phyloP scores from a whole-genome alignment of 2,888 invertebrate genomes.

The Microchrysa polita region DNA sequence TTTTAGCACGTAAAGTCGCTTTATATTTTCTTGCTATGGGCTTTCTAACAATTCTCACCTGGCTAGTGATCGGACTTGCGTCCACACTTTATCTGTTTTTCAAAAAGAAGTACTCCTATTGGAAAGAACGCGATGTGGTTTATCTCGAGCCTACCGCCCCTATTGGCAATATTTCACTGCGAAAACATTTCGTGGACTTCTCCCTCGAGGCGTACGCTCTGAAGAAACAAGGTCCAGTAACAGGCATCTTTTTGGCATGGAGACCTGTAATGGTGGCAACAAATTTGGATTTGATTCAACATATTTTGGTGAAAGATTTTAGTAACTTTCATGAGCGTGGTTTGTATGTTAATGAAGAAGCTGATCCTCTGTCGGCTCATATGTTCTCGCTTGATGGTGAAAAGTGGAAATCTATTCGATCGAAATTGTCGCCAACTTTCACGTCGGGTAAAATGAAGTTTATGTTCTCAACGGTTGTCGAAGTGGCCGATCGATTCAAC shows the following conservation, averaged over 20 bases:
- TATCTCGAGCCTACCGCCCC: constrained; percentile 52
- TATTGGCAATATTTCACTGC: constrained; percentile 53
- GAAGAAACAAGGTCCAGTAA: constrained; percentile 45
- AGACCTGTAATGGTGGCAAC: constrained; percentile 43
- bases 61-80: not conserved
- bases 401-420: constrained; percentile 62
- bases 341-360: constrained; percentile 53
- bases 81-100: not conserved
- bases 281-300: constrained; percentile 55
- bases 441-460: constrained; percentile 63
- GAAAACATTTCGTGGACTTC: constrained; percentile 43
- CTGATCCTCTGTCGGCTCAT: constrained; percentile 56
- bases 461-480: constrained; percentile 57
- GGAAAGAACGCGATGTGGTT: constrained; percentile 51
- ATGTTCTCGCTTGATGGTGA: constrained; percentile 56
- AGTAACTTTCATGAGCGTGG: constrained; percentile 55
- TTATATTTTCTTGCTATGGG: no score
- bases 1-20: no score
- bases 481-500: constrained; percentile 51
- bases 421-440: constrained; percentile 62
- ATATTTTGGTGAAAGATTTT: constrained; percentile 56
- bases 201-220: constrained; percentile 13
- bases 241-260: constrained; percentile 47
- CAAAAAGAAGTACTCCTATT: constrained; percentile 50
- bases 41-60: not conserved